phyloP scores from a whole-genome alignment of 2,113 vertebrate species.

The Anarrhichthys ocellatus region DNA sequence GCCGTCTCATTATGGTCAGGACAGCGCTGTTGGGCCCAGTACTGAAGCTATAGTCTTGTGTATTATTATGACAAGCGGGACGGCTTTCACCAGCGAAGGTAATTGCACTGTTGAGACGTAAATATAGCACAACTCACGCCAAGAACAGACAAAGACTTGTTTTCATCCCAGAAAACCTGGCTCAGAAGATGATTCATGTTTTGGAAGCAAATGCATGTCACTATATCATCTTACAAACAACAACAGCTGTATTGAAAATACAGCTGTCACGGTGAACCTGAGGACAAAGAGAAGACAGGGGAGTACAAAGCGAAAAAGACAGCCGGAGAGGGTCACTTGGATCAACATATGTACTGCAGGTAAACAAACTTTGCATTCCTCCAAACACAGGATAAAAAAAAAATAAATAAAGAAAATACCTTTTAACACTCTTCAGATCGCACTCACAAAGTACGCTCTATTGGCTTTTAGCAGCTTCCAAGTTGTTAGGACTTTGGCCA shows the following conservation, averaged over 20 bases:
- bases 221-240: slow-evolving; percentile 50
- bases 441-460: slow-evolving; percentile 24
- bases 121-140: slow-evolving; percentile 69
- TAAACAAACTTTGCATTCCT: slow-evolving; percentile 39
- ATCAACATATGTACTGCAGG: slow-evolving; percentile 1
- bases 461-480: slow-evolving; percentile 54
- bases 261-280: slow-evolving; percentile 33
- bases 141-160: slow-evolving; percentile 68
- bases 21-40: slow-evolving; percentile 54
- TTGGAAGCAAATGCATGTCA: slow-evolving; percentile 55
- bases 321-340: not conserved
- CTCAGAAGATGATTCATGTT: slow-evolving; percentile 60
- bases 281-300: slow-evolving; percentile 33
- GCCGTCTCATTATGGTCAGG: slow-evolving; percentile 80
- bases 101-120: slow-evolving; percentile 75
- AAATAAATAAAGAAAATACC: not conserved
- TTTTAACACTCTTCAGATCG: not conserved
- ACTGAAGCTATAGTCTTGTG: slow-evolving; percentile 60
- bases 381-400: not conserved
- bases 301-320: slow-evolving; percentile 31
- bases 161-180: slow-evolving; percentile 64
- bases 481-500: slow-evolving; percentile 56
- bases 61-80: slow-evolving; percentile 72
- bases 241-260: slow-evolving; percentile 18
- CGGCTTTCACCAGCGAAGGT: slow-evolving; percentile 70